Evolutionary conservation across 2,113 vertebrate genomes (phyloP), one percentile per base, ranked within the genome.

Genomic region (Cebidichthys violaceus): DNA sequence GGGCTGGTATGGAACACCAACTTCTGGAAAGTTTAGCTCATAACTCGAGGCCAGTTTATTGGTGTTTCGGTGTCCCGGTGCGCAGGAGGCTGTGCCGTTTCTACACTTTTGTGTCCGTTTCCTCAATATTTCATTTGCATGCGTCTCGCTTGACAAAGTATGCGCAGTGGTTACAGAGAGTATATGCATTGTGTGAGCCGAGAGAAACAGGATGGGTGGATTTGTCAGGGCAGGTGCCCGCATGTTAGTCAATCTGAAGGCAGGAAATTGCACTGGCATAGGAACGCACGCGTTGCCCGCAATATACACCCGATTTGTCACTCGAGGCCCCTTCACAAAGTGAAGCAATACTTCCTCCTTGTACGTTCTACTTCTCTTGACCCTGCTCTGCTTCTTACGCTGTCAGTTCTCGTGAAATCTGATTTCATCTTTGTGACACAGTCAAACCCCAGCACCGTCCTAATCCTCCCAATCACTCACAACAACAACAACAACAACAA

Each of bases 131-230:
- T 31, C 55, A 41, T 83, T 75, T 73, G 54, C 45, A 68, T 75
- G 17, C 37, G 33, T 37, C 57, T 64, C 57, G 66, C 29, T 24
- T 4, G 3, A 41, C 47, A 61, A 8, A 61, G 43, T 24, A 22
- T 50, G 37, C 60, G 60, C 45, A 55, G 65, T 33, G 37, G 54
- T 37, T 37, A 71, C 37, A 84, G n/a, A 47, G 41, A 50, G 64
- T 54, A 37, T 54, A 54, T 33, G 64, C 64, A 83, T 77, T 83
- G 72, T 86, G 81, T 52, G 85, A 82, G 60, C 79, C 41, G 50
- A 91, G 68, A 90, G 81, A 77, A 91, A 94, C 94, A 94, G 93
- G 93, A 94, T 93, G 93, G 93, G 93, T 77, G 93, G 88, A 80
- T 86, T 81, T 89, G 77, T 91, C 79, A 91, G 70, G 83, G 82